These are phyloP conservation scores for Drosophila grimshawi DNA, from an alignment of 1,140 invertebrate genomes.

Conservation along the genomic window DNA sequence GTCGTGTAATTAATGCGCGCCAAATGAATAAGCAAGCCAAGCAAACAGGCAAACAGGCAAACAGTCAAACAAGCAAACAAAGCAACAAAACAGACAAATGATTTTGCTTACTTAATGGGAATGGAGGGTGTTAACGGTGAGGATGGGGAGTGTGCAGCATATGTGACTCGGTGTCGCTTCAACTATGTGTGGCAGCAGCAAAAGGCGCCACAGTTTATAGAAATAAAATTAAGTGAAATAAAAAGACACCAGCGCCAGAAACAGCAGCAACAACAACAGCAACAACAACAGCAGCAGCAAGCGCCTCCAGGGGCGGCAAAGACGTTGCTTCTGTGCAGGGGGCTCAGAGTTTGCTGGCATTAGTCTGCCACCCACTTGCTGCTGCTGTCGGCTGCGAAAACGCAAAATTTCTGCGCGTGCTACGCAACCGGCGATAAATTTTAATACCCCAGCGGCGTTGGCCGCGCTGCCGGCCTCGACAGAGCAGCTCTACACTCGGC, in stretches of 20 bases:
- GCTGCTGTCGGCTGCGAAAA: conserved; percentile 5
- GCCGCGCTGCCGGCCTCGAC: conserved; percentile 10
- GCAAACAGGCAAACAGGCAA: conserved; percentile 28
- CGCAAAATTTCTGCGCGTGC: conserved; percentile 76
- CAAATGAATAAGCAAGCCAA: conserved; percentile 71
- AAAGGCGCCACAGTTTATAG: conserved; percentile 26
- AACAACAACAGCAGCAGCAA: not conserved
- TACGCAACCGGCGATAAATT: conserved; percentile 78
- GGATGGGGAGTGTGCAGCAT: conserved; percentile 26
- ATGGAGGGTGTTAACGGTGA: too few relatives aligned
- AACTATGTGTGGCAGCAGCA: not conserved
- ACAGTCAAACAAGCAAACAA: conserved; percentile 31
- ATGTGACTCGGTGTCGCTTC: conserved; percentile 47
- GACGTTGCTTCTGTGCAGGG: conserved; percentile 25
- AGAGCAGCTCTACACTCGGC: not conserved
- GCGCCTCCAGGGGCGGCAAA: conserved; percentile 38
- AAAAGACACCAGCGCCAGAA: conserved; percentile 22
- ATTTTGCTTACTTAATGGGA: conserved; percentile 32
- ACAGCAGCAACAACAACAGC: conserved; percentile 4
- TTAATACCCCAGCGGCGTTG: conserved; percentile 62
- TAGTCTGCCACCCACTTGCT: conserved; percentile 7
- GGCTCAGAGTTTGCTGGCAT: not conserved
- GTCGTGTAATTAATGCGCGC: conserved; percentile 79
- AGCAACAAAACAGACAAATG: conserved; percentile 67
- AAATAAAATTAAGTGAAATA: conserved; percentile 51